Conservation (phyloP, 2,888 invertebrate species). For the Clivina fossor region DNA sequence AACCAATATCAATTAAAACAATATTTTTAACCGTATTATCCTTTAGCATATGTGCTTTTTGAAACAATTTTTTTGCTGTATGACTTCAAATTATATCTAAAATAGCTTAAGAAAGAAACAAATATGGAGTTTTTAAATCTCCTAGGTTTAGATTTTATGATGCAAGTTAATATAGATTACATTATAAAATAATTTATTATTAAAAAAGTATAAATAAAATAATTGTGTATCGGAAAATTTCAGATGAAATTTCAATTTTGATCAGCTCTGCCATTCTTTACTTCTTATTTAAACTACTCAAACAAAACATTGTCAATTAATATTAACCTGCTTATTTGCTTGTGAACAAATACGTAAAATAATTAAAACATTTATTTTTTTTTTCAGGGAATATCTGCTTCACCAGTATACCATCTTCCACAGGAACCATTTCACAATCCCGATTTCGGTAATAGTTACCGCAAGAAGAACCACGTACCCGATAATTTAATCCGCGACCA, state of each 20-base stretch:
- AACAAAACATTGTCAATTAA: too few species aligned
- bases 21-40: too few species aligned
- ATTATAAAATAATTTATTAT: not conserved
- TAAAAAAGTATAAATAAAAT: not conserved
- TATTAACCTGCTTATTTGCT: not conserved
- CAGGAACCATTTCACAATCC: slow-evolving; percentile 26
- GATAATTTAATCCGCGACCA: slow-evolving; percentile 5
- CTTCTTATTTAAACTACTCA: not conserved
- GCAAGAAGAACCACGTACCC: slow-evolving; percentile 15
- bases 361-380: not conserved
- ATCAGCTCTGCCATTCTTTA: not conserved
- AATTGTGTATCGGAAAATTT: not conserved
- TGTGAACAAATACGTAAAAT: not conserved
- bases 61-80: too few species aligned
- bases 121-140: too few species aligned
- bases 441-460: slow-evolving; percentile 19
- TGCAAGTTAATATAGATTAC: too few species aligned
- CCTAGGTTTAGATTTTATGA: too few species aligned
- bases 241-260: not conserved
- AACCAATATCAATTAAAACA: too few species aligned
- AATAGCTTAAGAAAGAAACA: too few species aligned
- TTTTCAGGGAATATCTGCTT: slow-evolving; percentile 27
- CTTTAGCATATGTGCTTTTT: too few species aligned
- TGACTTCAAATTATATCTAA: too few species aligned
- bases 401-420: slow-evolving; percentile 29